These are phyloP conservation scores for Popillia japonica DNA, from an alignment of 1,140 invertebrate genomes.

Conservation along the genomic window DNA sequence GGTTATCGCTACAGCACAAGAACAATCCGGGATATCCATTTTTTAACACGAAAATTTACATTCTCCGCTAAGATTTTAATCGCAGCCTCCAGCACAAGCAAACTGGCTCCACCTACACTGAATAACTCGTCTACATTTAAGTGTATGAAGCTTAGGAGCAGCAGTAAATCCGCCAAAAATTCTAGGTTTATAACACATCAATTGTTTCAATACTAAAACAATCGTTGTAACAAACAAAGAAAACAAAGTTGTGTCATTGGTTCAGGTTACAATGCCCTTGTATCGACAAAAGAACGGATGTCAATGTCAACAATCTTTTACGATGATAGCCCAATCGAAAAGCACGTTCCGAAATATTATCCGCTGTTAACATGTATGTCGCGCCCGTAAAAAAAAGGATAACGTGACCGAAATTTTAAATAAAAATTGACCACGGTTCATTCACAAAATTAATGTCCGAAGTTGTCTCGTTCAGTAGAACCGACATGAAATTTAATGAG, in stretches of 20 bases:
- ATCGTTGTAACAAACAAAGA: background rate
- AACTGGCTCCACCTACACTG: too few relatives aligned
- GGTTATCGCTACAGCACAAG: too few relatives aligned
- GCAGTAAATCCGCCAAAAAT: too few relatives aligned
- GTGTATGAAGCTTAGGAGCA: too few relatives aligned
- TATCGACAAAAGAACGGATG: constrained; percentile 31
- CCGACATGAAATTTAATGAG: constrained; percentile 26
- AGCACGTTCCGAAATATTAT: constrained; percentile 19
- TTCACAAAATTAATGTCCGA: constrained; percentile 28
- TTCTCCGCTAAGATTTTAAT: too few relatives aligned
- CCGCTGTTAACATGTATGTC: constrained; percentile 26
- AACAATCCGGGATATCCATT: too few relatives aligned
- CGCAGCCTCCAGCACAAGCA: too few relatives aligned
- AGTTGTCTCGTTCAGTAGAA: background rate
- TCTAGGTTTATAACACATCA: too few relatives aligned
- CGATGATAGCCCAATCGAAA: constrained; percentile 11
- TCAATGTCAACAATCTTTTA: constrained; percentile 30
- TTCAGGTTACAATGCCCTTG: constrained; percentile 33
- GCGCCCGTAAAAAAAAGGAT: constrained; percentile 2
- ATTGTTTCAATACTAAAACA: too few relatives aligned
- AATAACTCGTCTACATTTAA: too few relatives aligned
- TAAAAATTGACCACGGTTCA: constrained; percentile 26
- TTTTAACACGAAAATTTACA: too few relatives aligned
- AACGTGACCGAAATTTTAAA: constrained; percentile 13
- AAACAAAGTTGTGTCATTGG: constrained; percentile 17